These are phyloP conservation scores for Aviceda subcristata DNA, from an alignment of 2,113 vertebrate genomes.

Conservation along the genomic window DNA sequence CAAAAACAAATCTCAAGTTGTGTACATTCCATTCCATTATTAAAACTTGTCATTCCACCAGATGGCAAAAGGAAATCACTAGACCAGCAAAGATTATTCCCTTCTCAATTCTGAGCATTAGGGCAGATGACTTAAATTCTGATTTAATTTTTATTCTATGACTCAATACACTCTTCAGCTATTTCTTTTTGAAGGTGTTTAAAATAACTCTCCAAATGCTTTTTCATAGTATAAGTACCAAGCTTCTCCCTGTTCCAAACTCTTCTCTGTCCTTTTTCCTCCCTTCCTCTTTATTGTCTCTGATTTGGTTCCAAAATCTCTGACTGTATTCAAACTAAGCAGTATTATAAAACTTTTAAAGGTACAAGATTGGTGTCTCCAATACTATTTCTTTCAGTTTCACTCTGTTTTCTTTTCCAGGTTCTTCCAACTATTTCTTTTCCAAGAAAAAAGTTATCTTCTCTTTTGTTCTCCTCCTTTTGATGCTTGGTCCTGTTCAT, in stretches of 20 bases:
- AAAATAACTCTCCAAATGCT: background rate
- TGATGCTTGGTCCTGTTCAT: background rate
- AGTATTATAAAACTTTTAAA: background rate
- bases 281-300: background rate
- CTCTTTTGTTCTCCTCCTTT: background rate
- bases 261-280: background rate
- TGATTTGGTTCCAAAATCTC: background rate
- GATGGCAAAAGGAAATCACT: slow-evolving; percentile 20
- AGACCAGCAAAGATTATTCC: background rate
- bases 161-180: background rate
- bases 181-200: background rate
- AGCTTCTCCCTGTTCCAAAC: background rate
- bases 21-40: background rate
- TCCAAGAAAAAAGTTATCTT: background rate
- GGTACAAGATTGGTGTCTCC: background rate
- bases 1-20: background rate
- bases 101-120: background rate
- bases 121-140: background rate
- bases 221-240: background rate
- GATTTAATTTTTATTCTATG: background rate
- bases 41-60: background rate
- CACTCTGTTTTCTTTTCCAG: background rate
- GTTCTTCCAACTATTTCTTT: background rate
- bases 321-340: background rate
- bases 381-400: background rate